These are phyloP conservation scores for Sarcophaga carnaria DNA, from an alignment of 2,888 invertebrate species.

Conservation along the genomic window DNA sequence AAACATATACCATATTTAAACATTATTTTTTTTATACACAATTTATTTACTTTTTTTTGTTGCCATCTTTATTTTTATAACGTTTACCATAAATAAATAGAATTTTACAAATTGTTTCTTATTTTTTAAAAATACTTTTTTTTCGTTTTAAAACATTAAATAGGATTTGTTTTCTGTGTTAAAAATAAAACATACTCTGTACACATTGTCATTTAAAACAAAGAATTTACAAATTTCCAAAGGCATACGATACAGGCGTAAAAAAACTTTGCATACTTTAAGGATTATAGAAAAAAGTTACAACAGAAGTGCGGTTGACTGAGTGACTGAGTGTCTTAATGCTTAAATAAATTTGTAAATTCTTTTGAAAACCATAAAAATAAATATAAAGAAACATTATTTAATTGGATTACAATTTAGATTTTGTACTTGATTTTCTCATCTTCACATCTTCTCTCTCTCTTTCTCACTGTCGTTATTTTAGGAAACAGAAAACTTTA, in stretches of 20 bases:
- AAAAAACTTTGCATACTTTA: constrained; percentile 23
- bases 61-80: background rate
- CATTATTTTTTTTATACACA: background rate
- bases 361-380: background rate
- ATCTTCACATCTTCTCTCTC: background rate
- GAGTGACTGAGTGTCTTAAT: background rate
- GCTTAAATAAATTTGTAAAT: background rate
- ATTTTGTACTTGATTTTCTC: background rate
- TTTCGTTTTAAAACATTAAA: too few species aligned
- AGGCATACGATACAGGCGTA: background rate
- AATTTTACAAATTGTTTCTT: background rate
- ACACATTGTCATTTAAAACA: too few species aligned
- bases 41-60: background rate
- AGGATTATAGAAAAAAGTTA: background rate
- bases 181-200: too few species aligned
- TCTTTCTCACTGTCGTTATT: background rate
- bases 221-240: background rate
- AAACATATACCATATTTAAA: background rate
- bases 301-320: background rate
- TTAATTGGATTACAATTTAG: background rate
- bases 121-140: background rate
- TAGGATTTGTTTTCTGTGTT: too few species aligned
- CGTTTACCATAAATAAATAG: too few species aligned
- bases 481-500: constrained; percentile 23
- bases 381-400: background rate